phyloP scores from a whole-genome alignment of 92 coral and sea anemone species.

The Epizoanthus illoricatus region DNA sequence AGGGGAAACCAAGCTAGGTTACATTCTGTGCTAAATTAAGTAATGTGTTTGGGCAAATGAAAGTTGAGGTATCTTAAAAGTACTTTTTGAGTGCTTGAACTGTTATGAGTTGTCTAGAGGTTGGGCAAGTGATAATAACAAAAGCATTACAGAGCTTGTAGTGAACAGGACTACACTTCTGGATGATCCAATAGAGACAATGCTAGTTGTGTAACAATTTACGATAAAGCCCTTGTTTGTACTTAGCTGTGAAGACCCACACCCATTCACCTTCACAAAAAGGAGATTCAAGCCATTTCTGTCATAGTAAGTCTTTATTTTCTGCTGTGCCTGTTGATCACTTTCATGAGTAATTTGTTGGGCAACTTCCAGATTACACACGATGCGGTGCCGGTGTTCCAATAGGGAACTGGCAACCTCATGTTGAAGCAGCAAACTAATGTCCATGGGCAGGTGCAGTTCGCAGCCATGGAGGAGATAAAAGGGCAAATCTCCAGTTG shows the following conservation, averaged over 20 bases:
- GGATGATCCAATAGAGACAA: slow-evolving; percentile 6
- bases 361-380: not conserved
- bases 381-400: not conserved
- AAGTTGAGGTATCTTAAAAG: too few species aligned
- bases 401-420: not conserved
- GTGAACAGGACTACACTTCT: slow-evolving; percentile 29
- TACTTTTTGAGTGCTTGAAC: too few species aligned
- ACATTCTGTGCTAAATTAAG: too few species aligned
- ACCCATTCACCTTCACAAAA: slow-evolving; percentile 1
- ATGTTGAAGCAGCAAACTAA: not conserved
- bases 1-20: too few species aligned
- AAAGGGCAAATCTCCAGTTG: not conserved
- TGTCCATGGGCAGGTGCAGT: not conserved
- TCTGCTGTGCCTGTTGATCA: slow-evolving; percentile 34
- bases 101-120: too few species aligned
- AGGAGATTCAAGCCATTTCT: not conserved
- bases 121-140: too few species aligned
- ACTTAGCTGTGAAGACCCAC: slow-evolving; percentile 10
- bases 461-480: not conserved
- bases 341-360: not conserved
- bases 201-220: slow-evolving; percentile 37
- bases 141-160: slow-evolving; percentile 10
- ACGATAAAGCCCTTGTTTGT: slow-evolving; percentile 21
- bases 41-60: too few species aligned
- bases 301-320: not conserved